Conservation (phyloP, 2,113 vertebrate genomes). For the Ochotona curzoniae region DNA sequence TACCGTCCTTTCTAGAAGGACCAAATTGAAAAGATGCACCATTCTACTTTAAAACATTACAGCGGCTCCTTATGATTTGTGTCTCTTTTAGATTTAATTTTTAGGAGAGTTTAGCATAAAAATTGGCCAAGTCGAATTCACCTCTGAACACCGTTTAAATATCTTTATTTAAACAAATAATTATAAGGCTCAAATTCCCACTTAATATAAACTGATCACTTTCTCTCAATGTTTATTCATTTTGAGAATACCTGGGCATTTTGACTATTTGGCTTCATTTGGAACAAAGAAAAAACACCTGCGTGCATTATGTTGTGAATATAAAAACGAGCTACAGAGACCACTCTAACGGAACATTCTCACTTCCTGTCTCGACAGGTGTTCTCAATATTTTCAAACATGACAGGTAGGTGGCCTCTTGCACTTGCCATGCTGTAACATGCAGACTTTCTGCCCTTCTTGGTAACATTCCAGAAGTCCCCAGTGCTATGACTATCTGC, state of each 20-base stretch:
- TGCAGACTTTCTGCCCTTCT: constrained; percentile 11
- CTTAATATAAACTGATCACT: constrained; percentile 33
- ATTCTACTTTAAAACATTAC: not conserved
- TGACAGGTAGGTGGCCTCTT: constrained; percentile 27
- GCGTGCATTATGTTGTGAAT: not conserved
- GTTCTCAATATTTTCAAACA: constrained; percentile 12
- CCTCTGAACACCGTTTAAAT: not conserved
- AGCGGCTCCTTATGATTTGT: not conserved
- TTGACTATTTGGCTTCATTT: constrained; percentile 50
- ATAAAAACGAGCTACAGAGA: not conserved
- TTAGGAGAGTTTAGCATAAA: not conserved
- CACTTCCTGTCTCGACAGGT: constrained; percentile 50
- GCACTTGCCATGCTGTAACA: not conserved
- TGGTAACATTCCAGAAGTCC: not conserved
- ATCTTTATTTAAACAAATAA: constrained; percentile 19
- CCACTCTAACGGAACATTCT: constrained; percentile 10
- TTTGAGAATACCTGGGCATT: constrained; percentile 45
- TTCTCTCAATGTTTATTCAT: constrained; percentile 40
- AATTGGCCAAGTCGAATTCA: not conserved
- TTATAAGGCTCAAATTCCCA: not conserved
- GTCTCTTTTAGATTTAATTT: not conserved
- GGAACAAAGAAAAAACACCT: constrained; percentile 40
- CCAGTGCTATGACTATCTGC: not conserved
- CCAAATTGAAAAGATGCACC: not conserved
- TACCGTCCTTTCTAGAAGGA: not conserved